Percentiles rank a stretch among this genome's conserved stretches.
Evolutionary conservation across 2,888 invertebrate species (phyloP).

Genomic region (Steinernema carpocapsae): DNA sequence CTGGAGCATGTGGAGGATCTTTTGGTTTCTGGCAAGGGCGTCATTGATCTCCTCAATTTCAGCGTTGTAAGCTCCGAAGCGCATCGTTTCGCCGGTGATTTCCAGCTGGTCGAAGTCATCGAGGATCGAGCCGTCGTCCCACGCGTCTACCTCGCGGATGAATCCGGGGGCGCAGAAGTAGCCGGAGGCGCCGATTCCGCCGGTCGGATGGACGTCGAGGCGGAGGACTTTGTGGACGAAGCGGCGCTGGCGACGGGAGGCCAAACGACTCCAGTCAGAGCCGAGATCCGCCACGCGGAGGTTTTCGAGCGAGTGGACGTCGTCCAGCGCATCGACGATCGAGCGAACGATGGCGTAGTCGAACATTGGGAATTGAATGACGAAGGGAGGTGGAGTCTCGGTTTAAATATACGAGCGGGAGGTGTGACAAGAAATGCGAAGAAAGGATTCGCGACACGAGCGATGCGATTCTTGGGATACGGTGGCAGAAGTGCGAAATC

Average conservation of each 20-base stretch:
- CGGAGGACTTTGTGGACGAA: background rate
- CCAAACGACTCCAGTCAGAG: background rate
- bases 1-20: background rate
- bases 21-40: background rate
- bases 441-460: too few relatives aligned
- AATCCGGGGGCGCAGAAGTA: background rate
- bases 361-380: background rate
- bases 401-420: background rate
- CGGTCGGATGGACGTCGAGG: background rate
- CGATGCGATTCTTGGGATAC: too few relatives aligned
- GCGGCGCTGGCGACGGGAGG: background rate
- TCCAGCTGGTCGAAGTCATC: conserved; percentile 17
- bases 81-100: background rate
- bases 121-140: background rate
- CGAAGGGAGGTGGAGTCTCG: background rate
- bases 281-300: background rate
- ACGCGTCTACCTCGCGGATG: background rate
- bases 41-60: background rate
- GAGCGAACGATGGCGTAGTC: conserved; percentile 7
- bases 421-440: conserved; percentile 14
- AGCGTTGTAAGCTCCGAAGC: background rate
- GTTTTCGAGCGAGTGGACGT: background rate
- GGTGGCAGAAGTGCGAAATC: too few relatives aligned
- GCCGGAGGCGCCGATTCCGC: background rate
- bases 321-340: background rate